phyloP scores from a whole-genome alignment of 2,797 vertebrate genomes.

The Gobio occitaniae region DNA sequence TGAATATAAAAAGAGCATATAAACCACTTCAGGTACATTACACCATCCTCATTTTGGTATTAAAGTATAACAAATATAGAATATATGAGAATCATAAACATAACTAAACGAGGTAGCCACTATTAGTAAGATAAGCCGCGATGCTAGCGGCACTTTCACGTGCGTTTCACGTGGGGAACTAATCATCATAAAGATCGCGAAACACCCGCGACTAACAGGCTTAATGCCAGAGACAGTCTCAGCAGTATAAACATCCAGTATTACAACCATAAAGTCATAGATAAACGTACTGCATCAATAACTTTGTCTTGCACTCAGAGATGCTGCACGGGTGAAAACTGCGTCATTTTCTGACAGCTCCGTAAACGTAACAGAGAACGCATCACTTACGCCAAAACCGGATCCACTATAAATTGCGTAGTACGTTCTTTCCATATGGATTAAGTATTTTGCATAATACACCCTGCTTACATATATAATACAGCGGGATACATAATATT shows the following conservation, averaged over 20 bases:
- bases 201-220: not conserved
- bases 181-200: not conserved
- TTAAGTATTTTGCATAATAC: too few relatives aligned
- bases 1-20: not conserved
- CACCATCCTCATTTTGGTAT: not conserved
- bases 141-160: not conserved
- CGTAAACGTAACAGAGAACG: too few relatives aligned
- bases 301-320: not conserved
- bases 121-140: not conserved
- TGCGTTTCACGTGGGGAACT: not conserved
- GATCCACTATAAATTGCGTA: too few relatives aligned
- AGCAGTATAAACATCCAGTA: constrained; percentile 4
- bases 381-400: too few relatives aligned
- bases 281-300: not conserved
- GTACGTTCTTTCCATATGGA: too few relatives aligned
- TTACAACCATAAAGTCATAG: not conserved
- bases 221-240: not conserved
- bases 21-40: not conserved
- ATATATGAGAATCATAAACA: not conserved
- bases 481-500: too few relatives aligned
- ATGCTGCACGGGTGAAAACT: too few relatives aligned
- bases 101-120: not conserved
- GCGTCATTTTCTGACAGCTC: too few relatives aligned
- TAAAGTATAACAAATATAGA: not conserved
- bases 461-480: too few relatives aligned